phyloP scores from a whole-genome alignment of 2,888 invertebrate genomes.

The Daptonema setosum region DNA sequence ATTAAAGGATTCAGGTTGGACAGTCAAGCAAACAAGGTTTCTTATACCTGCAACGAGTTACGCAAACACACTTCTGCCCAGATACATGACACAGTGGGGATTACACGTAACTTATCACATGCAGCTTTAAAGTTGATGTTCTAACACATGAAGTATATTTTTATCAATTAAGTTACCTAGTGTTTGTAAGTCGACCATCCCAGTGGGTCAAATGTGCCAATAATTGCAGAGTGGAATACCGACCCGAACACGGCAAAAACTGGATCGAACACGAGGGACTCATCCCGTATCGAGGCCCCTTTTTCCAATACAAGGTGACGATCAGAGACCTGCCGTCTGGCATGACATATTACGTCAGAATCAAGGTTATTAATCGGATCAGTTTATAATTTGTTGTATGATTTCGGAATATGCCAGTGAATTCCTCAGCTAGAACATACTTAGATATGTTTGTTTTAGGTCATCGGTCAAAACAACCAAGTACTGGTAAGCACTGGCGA shows the following conservation, averaged over 20 bases:
- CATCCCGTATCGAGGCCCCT: conserved; percentile 27
- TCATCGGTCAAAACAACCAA: conserved; percentile 22
- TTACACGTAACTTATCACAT: too few species aligned
- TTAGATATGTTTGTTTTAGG: too few species aligned
- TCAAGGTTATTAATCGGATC: too few species aligned
- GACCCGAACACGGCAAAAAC: conserved; percentile 2
- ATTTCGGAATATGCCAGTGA: too few species aligned
- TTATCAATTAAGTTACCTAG: too few species aligned
- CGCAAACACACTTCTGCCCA: background rate
- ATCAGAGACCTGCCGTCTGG: conserved; percentile 22
- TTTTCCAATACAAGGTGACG: conserved; percentile 25
- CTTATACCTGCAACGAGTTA: background rate
- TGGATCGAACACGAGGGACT: conserved; percentile 26
- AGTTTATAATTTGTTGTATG: too few species aligned
- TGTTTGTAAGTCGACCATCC: too few species aligned
- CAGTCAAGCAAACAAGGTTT: background rate
- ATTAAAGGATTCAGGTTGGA: conserved; percentile 7
- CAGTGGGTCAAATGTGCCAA: too few species aligned
- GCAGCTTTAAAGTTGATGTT: too few species aligned
- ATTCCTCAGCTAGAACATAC: too few species aligned
- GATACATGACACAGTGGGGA: too few species aligned
- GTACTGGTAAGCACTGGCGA: conserved; percentile 26
- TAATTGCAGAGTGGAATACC: background rate
- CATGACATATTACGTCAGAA: conserved; percentile 24
- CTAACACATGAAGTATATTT: too few species aligned